These are phyloP conservation scores for Acromyrmex echinatior DNA, from an alignment of 1,140 invertebrate genomes.

Conservation along the genomic window DNA sequence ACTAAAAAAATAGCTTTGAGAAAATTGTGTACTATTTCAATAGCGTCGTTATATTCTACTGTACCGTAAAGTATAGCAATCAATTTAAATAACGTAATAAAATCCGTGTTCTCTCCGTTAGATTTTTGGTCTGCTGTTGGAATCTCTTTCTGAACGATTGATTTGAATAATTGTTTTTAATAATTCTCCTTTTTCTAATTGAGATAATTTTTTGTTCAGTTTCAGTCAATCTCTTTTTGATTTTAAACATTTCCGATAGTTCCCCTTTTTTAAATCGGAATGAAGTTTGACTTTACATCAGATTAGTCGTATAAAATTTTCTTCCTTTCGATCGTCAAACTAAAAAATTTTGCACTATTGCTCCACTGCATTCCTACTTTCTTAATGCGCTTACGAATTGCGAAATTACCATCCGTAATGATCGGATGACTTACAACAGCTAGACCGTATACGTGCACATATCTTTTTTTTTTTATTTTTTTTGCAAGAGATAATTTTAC, in stretches of 20 bases:
- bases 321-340: not conserved
- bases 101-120: not conserved
- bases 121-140: not conserved
- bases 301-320: not conserved
- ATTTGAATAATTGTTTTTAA: not conserved
- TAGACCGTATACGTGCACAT: not conserved
- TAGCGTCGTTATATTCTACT: not conserved
- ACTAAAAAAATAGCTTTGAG: not conserved
- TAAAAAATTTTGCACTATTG: not conserved
- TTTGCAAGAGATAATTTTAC: not conserved
- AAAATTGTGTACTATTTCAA: not conserved
- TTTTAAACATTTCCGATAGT: not conserved
- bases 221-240: not conserved
- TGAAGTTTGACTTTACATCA: not conserved
- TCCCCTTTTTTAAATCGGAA: not conserved
- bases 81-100: not conserved
- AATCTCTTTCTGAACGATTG: not conserved
- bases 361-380: constrained; percentile 8
- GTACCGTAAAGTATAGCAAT: not conserved
- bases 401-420: constrained; percentile 4
- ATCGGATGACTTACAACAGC: not conserved
- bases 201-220: not conserved
- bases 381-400: constrained; percentile 5
- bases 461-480: not conserved
- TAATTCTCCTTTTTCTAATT: not conserved